Conservation (phyloP, 2,113 vertebrate species). For the Pseudorasbora parva region DNA sequence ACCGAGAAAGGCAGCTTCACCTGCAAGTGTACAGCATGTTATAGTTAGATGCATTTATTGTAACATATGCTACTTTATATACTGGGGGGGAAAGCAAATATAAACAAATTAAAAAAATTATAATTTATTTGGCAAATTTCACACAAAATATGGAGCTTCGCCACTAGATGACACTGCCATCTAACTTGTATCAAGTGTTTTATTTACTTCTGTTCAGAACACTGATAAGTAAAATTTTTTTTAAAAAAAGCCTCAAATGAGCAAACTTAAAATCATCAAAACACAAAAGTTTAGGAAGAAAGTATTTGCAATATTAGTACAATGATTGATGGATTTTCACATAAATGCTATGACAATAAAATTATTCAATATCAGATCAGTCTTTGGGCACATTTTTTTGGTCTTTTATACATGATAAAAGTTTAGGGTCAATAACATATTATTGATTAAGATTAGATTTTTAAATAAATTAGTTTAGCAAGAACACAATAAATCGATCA, state of each 20-base stretch:
- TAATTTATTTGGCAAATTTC: not conserved
- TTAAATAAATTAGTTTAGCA: not conserved
- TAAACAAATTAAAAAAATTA: not conserved
- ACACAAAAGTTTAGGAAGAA: too few species aligned
- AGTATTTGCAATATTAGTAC: too few species aligned
- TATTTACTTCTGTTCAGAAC: not conserved
- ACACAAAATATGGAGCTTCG: not conserved
- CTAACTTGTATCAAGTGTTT: not conserved
- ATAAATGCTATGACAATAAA: not conserved
- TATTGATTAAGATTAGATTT: too few species aligned
- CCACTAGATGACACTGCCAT: slow-evolving; percentile 63
- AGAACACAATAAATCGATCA: not conserved
- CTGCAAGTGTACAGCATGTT: slow-evolving; percentile 73
- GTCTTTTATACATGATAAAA: not conserved
- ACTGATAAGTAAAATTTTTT: not conserved
- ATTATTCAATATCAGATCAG: not conserved
- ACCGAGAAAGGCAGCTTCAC: slow-evolving; percentile 95
- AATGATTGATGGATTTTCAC: not conserved
- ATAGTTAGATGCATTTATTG: not conserved
- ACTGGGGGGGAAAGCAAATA: not conserved
- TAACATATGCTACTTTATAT: not conserved
- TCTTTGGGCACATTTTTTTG: not conserved
- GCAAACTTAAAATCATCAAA: not conserved
- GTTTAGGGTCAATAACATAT: too few species aligned
- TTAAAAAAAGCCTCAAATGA: not conserved